Evolutionary conservation across 2,797 vertebrate species (phyloP), one percentile per base, ranked within the genome.

Genomic region (Labeo calbasu): DNA sequence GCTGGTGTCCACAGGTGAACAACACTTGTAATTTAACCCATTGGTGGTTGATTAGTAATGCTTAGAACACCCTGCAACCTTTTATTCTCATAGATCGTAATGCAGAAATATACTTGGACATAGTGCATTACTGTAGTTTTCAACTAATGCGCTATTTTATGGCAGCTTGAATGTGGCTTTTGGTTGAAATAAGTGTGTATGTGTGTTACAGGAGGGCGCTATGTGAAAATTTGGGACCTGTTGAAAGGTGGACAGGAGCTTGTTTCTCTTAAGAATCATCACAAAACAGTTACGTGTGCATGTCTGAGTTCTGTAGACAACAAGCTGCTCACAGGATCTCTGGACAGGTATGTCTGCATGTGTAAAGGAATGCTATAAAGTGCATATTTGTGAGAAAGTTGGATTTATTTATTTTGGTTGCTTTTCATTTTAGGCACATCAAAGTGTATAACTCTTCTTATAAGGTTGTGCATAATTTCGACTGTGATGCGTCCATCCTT

Each of bases 401-500:
- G 70, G 1, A 5, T 76, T 9, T 10, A 40, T 53, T 75, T 51
- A 6, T 72, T 36, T 5, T 11, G 7, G 50, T 79, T 53, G 1
- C 92, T 89, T 55, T 79, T 0, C 51, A 87, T 66, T 89, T 6
- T 87, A 99, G 98, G 92, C 98, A 99, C 53, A 96, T 99, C 66
- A 99, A 99, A 91, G 94, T 99, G 28, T 99, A 99, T 90, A 99
- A 96, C 92, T 99, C 98, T 53, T 94, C 96, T 84, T 99, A 97
- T 87, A 99, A 97, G 95, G 97, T 98, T 68, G 97, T 98, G 43
- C 97, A 99, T 90, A 99, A 96, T 93, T 98, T 99, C 89, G 96
- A 96, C 90, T 98, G 97, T 2, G 92, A 96, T 19, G 94, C 89
- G 0, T 87, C 88, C 23, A 88, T 88, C 63, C 86, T 90, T 55